Evolutionary conservation across 2,797 vertebrate genomes (phyloP).

Genomic region (Pelobates cultripes): DNA sequence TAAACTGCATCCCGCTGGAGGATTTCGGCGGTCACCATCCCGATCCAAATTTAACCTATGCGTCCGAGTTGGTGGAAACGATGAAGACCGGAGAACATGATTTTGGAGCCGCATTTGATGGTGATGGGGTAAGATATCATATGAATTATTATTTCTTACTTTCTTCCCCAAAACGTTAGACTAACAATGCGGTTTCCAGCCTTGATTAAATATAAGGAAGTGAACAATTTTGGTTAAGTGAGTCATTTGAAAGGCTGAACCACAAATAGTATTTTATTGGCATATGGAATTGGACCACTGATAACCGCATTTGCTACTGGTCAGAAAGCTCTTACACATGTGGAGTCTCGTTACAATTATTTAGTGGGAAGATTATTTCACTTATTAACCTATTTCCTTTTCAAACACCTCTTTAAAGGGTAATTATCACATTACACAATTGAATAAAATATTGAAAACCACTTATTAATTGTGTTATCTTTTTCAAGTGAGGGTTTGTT

Average conservation of each 20-base stretch:
- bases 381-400: no score
- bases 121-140: conserved; percentile 87
- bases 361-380: no score
- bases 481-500: no score
- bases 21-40: conserved; percentile 98
- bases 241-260: not conserved
- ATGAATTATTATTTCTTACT: not conserved
- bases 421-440: no score
- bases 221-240: not conserved
- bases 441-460: no score
- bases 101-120: conserved; percentile 96
- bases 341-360: no score
- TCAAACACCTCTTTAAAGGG: no score
- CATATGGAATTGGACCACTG: not conserved
- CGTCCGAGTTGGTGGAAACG: conserved; percentile 90
- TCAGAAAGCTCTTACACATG: no score
- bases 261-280: not conserved
- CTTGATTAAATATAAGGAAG: conserved; percentile 6
- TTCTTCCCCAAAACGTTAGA: not conserved
- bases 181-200: not conserved
- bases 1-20: conserved; percentile 90
- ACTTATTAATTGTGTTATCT: no score
- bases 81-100: conserved; percentile 96
- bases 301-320: no score
- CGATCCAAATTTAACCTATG: conserved; percentile 96